A percentile compares a stretch with the other conserved stretches of the same genome.
These are phyloP conservation scores for Psittacula cyanocephala DNA, from an alignment of 2,113 vertebrate species.

Conservation along the genomic window DNA sequence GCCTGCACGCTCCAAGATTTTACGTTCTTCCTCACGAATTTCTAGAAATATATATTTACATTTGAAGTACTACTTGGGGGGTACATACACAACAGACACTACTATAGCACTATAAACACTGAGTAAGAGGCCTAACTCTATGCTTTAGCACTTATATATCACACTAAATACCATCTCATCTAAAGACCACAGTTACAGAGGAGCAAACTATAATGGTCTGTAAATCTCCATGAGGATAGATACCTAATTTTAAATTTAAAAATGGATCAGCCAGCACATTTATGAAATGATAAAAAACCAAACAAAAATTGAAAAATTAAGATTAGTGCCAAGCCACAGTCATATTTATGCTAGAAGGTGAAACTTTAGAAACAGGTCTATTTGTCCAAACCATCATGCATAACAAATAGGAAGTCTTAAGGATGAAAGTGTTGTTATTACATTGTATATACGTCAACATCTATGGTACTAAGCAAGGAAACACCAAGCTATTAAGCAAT, in stretches of 20 bases:
- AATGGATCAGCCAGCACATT: not conserved
- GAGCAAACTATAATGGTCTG: not conserved
- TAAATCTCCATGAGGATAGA: not conserved
- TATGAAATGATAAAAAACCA: not conserved
- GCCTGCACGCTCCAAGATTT: slow-evolving; percentile 84
- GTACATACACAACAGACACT: not conserved
- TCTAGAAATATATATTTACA: slow-evolving; percentile 61
- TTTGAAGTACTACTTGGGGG: not conserved
- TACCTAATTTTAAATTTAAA: not conserved
- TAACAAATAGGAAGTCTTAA: not conserved
- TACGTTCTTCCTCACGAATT: slow-evolving; percentile 86
- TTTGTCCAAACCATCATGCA: not conserved
- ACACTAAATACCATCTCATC: not conserved
- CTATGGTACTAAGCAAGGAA: not conserved
- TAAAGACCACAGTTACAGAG: not conserved
- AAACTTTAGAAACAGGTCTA: not conserved
- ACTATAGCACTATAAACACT: not conserved
- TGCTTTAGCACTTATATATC: not conserved
- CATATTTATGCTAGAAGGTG: not conserved
- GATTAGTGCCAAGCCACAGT: not conserved
- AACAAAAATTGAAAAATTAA: not conserved
- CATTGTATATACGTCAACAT: rapidly evolving
- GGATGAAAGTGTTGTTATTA: not conserved
- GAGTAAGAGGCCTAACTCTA: not conserved
- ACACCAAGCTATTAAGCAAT: not conserved